Conservation (phyloP, 2,888 invertebrate genomes). For the Thecocarcelia acutangulata region DNA sequence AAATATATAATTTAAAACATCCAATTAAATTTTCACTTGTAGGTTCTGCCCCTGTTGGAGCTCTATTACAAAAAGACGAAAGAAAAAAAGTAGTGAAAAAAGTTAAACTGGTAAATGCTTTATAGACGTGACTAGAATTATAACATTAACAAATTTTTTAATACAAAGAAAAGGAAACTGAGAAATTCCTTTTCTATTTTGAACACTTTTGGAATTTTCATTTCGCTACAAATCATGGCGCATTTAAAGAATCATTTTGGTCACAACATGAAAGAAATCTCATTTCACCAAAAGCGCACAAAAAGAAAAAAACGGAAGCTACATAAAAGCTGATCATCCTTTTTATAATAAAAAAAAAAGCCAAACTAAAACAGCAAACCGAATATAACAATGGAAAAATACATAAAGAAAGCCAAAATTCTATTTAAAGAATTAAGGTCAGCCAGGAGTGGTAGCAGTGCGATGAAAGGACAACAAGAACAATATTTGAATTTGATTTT, state of each 20-base stretch:
- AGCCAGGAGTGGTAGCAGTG: not conserved
- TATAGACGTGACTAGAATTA: constrained; percentile 54
- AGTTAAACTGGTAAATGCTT: constrained; percentile 41
- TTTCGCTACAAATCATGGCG: constrained; percentile 37
- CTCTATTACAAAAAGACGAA: not conserved
- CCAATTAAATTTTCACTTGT: no score
- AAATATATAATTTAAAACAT: no score
- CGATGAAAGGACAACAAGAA: not conserved
- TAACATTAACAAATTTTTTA: constrained; percentile 34
- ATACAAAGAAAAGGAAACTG: constrained; percentile 5
- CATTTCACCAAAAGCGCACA: constrained; percentile 2
- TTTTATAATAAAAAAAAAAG: not conserved
- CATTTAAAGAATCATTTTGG: not conserved
- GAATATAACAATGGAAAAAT: constrained; percentile 5
- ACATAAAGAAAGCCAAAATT: constrained; percentile 28
- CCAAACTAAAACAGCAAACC: not conserved
- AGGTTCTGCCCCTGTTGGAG: not conserved
- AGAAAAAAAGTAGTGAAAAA: not conserved
- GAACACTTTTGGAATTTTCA: constrained; percentile 14
- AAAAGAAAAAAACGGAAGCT: not conserved
- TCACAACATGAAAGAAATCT: constrained; percentile 13
- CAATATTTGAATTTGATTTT: constrained; percentile 31
- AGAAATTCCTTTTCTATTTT: constrained; percentile 6
- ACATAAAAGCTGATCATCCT: constrained; percentile 17
- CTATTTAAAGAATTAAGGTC: constrained; percentile 32